Evolutionary conservation across 2,797 vertebrate species (phyloP).

Genomic region (Tadarida brasiliensis): DNA sequence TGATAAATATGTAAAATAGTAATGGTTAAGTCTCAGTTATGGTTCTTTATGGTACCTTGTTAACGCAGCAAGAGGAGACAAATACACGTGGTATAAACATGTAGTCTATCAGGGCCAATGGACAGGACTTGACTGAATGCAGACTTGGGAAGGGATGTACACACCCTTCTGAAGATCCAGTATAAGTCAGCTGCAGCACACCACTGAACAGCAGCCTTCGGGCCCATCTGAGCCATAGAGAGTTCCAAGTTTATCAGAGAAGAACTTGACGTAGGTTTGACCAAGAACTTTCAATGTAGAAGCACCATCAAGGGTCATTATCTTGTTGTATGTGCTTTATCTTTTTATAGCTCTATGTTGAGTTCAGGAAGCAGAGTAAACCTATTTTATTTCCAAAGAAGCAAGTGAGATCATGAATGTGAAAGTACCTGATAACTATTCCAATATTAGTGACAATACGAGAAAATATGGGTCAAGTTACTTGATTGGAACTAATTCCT

Average conservation of each 20-base stretch:
- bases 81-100: not conserved
- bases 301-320: not conserved
- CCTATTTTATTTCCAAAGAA: not conserved
- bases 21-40: not conserved
- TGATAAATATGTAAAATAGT: not conserved
- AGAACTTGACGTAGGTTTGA: not conserved
- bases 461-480: not conserved
- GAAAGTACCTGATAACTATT: not conserved
- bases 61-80: not conserved
- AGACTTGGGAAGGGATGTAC: not conserved
- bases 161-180: not conserved
- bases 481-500: not conserved
- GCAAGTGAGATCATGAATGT: not conserved
- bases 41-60: not conserved
- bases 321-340: not conserved
- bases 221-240: not conserved
- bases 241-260: not conserved
- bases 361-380: not conserved
- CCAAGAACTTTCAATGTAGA: not conserved
- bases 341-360: not conserved
- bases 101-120: not conserved
- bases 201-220: not conserved
- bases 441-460: not conserved
- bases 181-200: not conserved
- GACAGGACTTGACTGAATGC: not conserved